Base-by-base conservation (phyloP, 2,888 invertebrate species). In the Crepidodera aurea region DNA sequence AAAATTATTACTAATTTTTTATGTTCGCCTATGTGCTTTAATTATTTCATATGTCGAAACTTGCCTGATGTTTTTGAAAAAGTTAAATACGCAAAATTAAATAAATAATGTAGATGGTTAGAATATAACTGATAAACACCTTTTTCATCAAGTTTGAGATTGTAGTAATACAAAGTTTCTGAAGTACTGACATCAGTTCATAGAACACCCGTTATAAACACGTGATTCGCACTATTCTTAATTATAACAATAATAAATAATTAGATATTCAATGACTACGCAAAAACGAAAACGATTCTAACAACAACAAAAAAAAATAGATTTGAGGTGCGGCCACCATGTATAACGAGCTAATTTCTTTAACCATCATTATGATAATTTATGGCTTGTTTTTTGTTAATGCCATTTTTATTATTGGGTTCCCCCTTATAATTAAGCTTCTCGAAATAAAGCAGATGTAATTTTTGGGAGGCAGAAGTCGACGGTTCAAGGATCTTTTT, bases 351-450 rank as follows among this genome's bases (percentile, higher is more conserved):
- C 53, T 53, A 53, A 53, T 53, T 53, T 25, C 22, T 73, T 76
- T 70, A 72, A 75, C 74, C 74, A 76, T 77, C 77, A 77, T 75
- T 77, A 76, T 72, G 71, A 55, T 77, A 76, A 77, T 76, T 76
- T 75, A 77, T 76, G 75, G 73, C 72, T 71, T 70, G 72, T 71
- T 73, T 75, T 75, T 73, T 72, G 66, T 67, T 67, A 66, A 65
- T 69, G 67, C 64, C 65, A 62, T 67, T 69, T 65, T 67, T 61
- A 69, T 69, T 63, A 56, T 60, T 62, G 51, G 59, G 57, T 62
- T 55, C 58, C 54, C 53, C 60, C 50, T 63, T 58, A 51, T 66
- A 64, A 68, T 68, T 64, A 65, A 57, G 59, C 59, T 25, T 46
- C 55, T 56, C 44, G 56, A 65, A 65, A 62, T 61, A 65, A 59